Evolutionary conservation across 2,113 vertebrate genomes (phyloP), one percentile per base, ranked within the genome.

Genomic region (Laticauda colubrina): DNA sequence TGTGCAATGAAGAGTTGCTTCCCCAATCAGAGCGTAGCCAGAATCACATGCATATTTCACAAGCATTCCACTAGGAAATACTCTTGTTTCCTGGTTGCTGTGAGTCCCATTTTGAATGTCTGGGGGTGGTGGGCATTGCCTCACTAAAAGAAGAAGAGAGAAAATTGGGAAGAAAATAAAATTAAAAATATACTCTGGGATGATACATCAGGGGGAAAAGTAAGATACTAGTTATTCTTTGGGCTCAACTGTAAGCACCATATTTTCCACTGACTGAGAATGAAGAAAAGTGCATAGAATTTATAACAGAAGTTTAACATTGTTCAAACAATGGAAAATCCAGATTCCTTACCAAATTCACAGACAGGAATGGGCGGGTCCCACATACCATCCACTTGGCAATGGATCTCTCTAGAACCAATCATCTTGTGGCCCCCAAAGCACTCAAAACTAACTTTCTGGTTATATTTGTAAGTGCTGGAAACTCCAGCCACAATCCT

Each of bases 41-140:
- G 64, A 90, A 6, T 97, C 89, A 55, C 97, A 98, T 85, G 4
- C 11, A 6, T 97, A 98, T 54, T 90, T 96, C 93, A 98, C 97
- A 87, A 95, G 90, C 0, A 48, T 39, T 26, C 97, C 97, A 0
- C 96, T 93, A 21, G 91, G 1, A 64, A 97, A 96, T 26, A 2
- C 61, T 85, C 3, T 20, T 54, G 21, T 10, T 92, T 69, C 48
- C n/a, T 88, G 86, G 48, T 69, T 88, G 48, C 20, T 87, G 91
- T 3, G 23, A 64, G 7, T 26, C 48, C 85, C 91, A 69, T 88
- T 92, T 54, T 54, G 20, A 14, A 92, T 8, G 5, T 88, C 4
- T 69, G 85, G 91, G 14, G 91, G 57, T 39, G n/a, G 21, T 2
- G 34, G 91, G 23, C 91, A 88, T 34, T 55, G 57, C 0, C 7